These are phyloP conservation scores for Naso thynnoides DNA, from an alignment of 2,797 vertebrate species.

Conservation along the genomic window DNA sequence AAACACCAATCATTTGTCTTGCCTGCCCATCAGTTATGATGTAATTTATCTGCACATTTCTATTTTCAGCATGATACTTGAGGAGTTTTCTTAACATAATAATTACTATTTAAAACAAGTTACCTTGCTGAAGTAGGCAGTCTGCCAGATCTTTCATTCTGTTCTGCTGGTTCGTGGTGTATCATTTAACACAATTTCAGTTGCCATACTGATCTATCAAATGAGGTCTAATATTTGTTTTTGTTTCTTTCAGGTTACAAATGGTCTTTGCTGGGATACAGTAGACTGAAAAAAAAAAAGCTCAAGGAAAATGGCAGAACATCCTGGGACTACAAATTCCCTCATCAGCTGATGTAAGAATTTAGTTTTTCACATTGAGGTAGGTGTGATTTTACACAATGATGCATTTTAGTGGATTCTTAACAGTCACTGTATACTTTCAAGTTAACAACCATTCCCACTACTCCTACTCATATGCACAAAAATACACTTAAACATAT, in stretches of 20 bases:
- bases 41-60: background rate
- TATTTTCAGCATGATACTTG: background rate
- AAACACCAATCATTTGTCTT: conserved; percentile 15
- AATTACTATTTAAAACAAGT: background rate
- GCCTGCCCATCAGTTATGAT: background rate
- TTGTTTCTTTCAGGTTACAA: conserved; percentile 9
- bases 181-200: background rate
- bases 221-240: background rate
- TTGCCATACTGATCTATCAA: too few species aligned
- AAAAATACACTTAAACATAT: conserved; percentile 7
- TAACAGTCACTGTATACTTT: too few species aligned
- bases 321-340: background rate
- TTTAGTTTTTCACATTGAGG: background rate
- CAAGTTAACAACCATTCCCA: background rate
- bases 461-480: background rate
- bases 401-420: too few species aligned
- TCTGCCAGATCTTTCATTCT: background rate
- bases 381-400: background rate
- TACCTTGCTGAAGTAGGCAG: background rate
- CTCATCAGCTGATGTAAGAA: background rate
- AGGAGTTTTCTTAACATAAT: background rate
- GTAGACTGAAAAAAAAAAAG: background rate
- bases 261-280: background rate
- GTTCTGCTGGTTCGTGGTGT: background rate
- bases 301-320: background rate